Conservation (phyloP, 2,888 invertebrate genomes). For the Xestia sexstrigata region DNA sequence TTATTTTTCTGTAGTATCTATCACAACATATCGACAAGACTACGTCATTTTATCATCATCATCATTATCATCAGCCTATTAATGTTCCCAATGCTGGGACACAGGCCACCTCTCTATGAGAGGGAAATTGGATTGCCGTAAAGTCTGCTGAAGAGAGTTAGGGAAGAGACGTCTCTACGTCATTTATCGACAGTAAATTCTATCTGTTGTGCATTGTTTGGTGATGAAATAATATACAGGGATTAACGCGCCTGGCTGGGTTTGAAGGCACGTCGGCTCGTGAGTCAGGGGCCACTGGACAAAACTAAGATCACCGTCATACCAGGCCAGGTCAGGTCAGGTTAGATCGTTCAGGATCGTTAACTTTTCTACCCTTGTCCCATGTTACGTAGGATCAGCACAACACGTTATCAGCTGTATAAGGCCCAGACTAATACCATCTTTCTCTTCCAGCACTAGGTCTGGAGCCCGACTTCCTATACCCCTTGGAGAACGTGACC, state of each 20-base stretch:
- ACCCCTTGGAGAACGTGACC: slow-evolving; percentile 95
- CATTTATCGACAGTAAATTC: not conserved
- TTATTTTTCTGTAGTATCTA: not conserved
- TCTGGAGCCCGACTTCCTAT: slow-evolving; percentile 95
- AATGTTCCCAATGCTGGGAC: too few relatives aligned
- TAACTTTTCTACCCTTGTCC: not conserved
- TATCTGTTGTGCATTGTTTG: not conserved
- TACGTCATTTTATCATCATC: not conserved
- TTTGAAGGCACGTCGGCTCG: not conserved
- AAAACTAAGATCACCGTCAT: not conserved
- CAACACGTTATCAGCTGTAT: not conserved
- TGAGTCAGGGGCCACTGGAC: not conserved
- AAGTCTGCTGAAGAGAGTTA: too few relatives aligned
- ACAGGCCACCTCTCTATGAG: too few relatives aligned
- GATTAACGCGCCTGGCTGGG: not conserved
- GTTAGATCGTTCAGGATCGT: not conserved
- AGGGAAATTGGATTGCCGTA: too few relatives aligned
- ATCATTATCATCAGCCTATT: too few relatives aligned
- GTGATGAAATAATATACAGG: not conserved
- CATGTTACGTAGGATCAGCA: not conserved
- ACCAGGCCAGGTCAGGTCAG: not conserved
- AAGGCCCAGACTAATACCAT: not conserved
- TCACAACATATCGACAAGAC: not conserved
- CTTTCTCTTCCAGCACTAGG: slow-evolving; percentile 91
- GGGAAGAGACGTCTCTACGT: not conserved